phyloP scores from a whole-genome alignment of 2,113 vertebrate species.

The Morone saxatilis region DNA sequence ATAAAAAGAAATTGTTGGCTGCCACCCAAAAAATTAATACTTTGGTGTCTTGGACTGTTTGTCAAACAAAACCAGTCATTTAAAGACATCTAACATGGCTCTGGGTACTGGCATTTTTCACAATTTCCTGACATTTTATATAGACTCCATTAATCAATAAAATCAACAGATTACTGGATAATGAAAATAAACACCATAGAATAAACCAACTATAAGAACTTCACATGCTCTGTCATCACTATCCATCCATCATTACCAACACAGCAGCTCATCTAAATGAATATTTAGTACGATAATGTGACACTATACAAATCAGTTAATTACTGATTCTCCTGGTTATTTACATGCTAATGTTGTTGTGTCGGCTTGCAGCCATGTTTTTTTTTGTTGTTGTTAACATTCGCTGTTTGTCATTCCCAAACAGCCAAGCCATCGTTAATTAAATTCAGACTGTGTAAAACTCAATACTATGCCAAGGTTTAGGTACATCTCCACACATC shows the following conservation, averaged over 20 bases:
- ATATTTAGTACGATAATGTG: conserved; percentile 45
- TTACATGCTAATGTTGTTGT: conserved; percentile 35
- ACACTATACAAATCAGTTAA: conserved; percentile 52
- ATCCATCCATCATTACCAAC: conserved; percentile 12
- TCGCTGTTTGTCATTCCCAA: conserved; percentile 24
- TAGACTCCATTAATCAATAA: background rate
- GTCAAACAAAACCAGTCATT: background rate
- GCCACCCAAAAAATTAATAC: background rate
- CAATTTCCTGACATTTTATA: background rate
- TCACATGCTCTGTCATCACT: background rate
- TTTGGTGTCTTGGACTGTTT: background rate
- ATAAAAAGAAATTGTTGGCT: background rate
- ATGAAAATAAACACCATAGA: background rate
- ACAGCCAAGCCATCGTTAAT: conserved; percentile 19
- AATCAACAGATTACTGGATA: background rate
- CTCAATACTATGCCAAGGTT: conserved; percentile 1
- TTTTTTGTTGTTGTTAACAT: conserved; percentile 1
- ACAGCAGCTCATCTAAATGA: conserved; percentile 31
- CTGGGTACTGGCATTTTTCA: background rate
- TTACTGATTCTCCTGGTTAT: conserved; percentile 40
- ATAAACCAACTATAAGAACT: background rate
- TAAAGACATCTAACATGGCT: background rate
- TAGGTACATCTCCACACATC: conserved; percentile 30
- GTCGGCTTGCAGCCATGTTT: conserved; percentile 22
- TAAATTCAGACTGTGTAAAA: conserved; percentile 25